phyloP scores from a whole-genome alignment of 2,113 vertebrate genomes.

The Syngnathoides biaculeatus region DNA sequence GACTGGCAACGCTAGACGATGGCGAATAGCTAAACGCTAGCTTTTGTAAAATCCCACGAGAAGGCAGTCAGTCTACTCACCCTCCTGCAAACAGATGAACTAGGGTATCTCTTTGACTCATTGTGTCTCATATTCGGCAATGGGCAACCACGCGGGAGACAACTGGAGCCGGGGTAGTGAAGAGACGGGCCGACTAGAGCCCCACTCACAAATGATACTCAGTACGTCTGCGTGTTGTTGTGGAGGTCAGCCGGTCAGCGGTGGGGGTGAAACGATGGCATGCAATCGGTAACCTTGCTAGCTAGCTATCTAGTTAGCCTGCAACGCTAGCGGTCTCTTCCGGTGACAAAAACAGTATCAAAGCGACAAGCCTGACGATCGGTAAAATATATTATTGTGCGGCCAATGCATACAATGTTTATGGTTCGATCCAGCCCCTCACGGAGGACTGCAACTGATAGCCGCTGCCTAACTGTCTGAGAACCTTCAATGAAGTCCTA shows the following conservation, averaged over 20 bases:
- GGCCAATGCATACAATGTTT: not conserved
- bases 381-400: not conserved
- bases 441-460: not conserved
- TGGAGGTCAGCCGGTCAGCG: constrained; percentile 54
- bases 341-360: constrained; percentile 19
- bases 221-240: constrained; percentile 34
- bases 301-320: constrained; percentile 39
- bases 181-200: not conserved
- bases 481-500: constrained; percentile 20
- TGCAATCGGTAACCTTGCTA: constrained; percentile 50
- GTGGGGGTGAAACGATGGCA: constrained; percentile 26
- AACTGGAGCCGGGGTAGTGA: not conserved
- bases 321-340: constrained; percentile 27
- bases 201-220: constrained; percentile 20
- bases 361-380: not conserved
- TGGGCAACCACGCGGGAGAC: constrained; percentile 28
- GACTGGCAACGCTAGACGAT: constrained; percentile 14
- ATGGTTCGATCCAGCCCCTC: not conserved
- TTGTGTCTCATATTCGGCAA: constrained; percentile 81
- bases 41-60: not conserved
- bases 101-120: constrained; percentile 92
- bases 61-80: constrained; percentile 68
- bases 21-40: constrained; percentile 30
- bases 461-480: constrained; percentile 18
- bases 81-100: constrained; percentile 96